These are phyloP conservation scores for Onthophagus taurus DNA, from an alignment of 1,140 invertebrate species.

Conservation along the genomic window DNA sequence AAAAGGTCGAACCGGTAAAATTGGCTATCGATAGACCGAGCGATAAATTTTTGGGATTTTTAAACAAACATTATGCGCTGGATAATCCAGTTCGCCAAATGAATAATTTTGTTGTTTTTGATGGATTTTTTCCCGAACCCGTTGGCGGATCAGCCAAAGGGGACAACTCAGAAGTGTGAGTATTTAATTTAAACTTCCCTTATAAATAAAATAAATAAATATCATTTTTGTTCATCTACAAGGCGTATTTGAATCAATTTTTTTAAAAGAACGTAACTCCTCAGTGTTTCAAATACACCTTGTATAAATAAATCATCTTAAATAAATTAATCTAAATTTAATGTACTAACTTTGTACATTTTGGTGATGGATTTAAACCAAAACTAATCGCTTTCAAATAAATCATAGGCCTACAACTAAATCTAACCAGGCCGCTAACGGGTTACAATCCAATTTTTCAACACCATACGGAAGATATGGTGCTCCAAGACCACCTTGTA, in stretches of 20 bases:
- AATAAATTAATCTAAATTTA: too few species aligned
- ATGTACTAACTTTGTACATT: too few species aligned
- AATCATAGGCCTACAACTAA: conserved; percentile 3
- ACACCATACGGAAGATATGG: conserved; percentile 47
- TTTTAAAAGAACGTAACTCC: too few species aligned
- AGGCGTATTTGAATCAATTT: too few species aligned
- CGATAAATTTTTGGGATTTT: conserved; percentile 73
- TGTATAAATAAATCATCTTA: too few species aligned
- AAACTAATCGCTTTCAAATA: too few species aligned
- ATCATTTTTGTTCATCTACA: too few species aligned
- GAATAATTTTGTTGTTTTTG: conserved; percentile 83
- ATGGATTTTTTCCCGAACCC: conserved; percentile 62
- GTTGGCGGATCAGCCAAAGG: neutral
- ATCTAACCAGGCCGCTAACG: conserved; percentile 29
- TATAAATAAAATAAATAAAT: too few species aligned
- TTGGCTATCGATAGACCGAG: conserved; percentile 87
- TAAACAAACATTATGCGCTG: conserved; percentile 74
- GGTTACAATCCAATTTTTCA: conserved; percentile 27
- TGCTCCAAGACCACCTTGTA: conserved; percentile 50
- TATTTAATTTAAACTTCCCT: too few species aligned
- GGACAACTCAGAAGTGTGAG: conserved; percentile 1
- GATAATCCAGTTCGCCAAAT: conserved; percentile 63
- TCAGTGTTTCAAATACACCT: too few species aligned
- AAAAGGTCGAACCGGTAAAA: conserved; percentile 57
- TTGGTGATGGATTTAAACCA: too few species aligned